Percentiles rank a stretch among this genome's conserved stretches.
phyloP scores from a whole-genome alignment of 1,140 invertebrate species.

The Druon quercuslanigerum region DNA sequence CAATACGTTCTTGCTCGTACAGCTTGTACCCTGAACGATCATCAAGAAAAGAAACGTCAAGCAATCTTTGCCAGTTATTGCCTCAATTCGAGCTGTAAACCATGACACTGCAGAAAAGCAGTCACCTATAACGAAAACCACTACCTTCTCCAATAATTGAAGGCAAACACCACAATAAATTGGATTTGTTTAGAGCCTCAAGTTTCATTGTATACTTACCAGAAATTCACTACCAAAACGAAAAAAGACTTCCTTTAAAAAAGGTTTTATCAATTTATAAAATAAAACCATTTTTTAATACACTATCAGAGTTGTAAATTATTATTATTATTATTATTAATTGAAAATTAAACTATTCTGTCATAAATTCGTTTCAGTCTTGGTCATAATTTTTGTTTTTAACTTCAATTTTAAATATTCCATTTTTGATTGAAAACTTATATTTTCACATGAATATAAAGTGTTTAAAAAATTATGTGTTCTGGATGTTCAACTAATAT shows the following conservation, averaged over 20 bases:
- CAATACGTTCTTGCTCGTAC: not conserved
- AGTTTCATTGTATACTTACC: not conserved
- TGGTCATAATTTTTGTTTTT: too few species aligned
- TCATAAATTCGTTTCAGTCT: too few species aligned
- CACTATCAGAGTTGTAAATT: too few species aligned
- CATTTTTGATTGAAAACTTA: too few species aligned
- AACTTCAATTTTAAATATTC: too few species aligned
- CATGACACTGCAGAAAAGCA: constrained; percentile 17
- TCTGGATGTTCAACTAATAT: too few species aligned
- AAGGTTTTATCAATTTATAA: too few species aligned
- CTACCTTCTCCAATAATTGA: constrained; percentile 16
- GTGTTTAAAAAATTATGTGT: too few species aligned
- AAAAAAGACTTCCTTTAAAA: constrained; percentile 5
- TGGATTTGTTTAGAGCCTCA: not conserved
- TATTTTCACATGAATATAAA: too few species aligned
- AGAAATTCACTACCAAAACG: not conserved
- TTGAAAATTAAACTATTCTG: too few species aligned
- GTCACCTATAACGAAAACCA: not conserved
- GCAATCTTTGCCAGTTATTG: constrained; percentile 30
- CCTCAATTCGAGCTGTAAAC: constrained; percentile 12
- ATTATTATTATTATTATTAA: too few species aligned
- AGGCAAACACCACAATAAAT: constrained; percentile 28
- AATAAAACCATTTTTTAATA: too few species aligned
- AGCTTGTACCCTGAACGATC: constrained; percentile 25
- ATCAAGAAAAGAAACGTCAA: constrained; percentile 17